Percentiles rank a stretch among this genome's conserved stretches.
These are phyloP conservation scores for Acheta domesticus DNA, from an alignment of 2,888 invertebrate species.

Conservation along the genomic window DNA sequence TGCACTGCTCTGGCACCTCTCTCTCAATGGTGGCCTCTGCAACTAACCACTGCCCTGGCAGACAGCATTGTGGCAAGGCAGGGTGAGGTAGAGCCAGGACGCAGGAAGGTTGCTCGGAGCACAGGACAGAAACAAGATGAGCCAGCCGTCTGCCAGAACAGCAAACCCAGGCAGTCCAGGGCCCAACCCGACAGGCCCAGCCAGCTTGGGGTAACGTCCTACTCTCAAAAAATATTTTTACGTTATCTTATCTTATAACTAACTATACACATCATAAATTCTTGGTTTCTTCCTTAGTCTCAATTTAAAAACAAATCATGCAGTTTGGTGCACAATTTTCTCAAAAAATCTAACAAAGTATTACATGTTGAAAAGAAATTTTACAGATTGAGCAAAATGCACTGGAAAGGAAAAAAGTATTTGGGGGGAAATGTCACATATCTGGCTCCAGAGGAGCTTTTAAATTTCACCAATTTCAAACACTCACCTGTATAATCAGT, in stretches of 20 bases:
- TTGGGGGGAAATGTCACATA: background rate
- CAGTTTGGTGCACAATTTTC: constrained; percentile 18
- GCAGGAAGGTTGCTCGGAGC: background rate
- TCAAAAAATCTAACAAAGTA: background rate
- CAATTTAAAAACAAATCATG: constrained; percentile 2
- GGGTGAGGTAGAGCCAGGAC: constrained; percentile 5
- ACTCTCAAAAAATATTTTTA: constrained; percentile 4
- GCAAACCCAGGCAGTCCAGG: background rate
- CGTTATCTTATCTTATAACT: background rate
- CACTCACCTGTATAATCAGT: too few relatives aligned
- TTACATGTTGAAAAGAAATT: background rate
- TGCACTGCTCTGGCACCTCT: background rate
- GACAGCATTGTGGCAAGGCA: background rate
- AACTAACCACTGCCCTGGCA: background rate
- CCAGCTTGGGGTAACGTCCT: background rate
- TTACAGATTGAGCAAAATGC: background rate
- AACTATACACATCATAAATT: constrained; percentile 4
- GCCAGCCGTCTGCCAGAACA: background rate
- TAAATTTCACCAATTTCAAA: too few relatives aligned
- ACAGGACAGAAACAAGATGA: too few relatives aligned
- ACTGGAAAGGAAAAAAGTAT: background rate
- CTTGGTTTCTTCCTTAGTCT: background rate
- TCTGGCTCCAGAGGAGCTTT: background rate
- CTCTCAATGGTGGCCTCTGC: background rate
- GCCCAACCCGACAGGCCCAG: background rate